phyloP scores from a whole-genome alignment of 2,888 invertebrate species.

The Epirrhoe alternata region DNA sequence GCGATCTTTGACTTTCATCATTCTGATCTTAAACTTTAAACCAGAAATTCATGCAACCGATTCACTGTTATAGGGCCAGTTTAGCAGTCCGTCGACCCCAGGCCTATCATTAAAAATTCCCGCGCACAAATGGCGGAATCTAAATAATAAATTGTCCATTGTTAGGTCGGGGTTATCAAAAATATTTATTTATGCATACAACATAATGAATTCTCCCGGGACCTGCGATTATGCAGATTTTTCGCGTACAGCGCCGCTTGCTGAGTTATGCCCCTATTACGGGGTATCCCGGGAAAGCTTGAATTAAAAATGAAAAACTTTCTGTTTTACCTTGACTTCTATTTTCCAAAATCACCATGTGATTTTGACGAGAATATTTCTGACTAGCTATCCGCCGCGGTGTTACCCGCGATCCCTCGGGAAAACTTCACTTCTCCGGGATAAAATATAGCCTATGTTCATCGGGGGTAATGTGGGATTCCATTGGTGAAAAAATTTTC shows the following conservation, averaged over 20 bases:
- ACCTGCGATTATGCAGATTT: conserved; percentile 72
- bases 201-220: conserved; percentile 76
- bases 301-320: conserved; percentile 25
- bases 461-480: too few relatives aligned
- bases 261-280: conserved; percentile 53
- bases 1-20: too few relatives aligned
- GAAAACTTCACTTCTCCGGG: too few relatives aligned
- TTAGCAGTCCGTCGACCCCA: conserved; percentile 3
- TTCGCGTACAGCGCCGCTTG: conserved; percentile 50
- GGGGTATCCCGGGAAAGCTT: conserved; percentile 22
- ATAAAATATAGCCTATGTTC: too few relatives aligned
- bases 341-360: conserved; percentile 6
- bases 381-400: too few relatives aligned
- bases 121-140: conserved; percentile 67
- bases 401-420: too few relatives aligned
- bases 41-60: neutral
- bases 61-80: neutral
- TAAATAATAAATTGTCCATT: conserved; percentile 83
- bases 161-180: conserved; percentile 69
- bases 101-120: conserved; percentile 67
- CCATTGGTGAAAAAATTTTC: too few relatives aligned
- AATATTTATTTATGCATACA: conserved; percentile 78
- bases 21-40: too few relatives aligned
- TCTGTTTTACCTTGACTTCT: conserved; percentile 27
- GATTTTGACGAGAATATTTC: neutral